Conservation (phyloP, 2,113 vertebrate species). For the Megalops atlanticus region DNA sequence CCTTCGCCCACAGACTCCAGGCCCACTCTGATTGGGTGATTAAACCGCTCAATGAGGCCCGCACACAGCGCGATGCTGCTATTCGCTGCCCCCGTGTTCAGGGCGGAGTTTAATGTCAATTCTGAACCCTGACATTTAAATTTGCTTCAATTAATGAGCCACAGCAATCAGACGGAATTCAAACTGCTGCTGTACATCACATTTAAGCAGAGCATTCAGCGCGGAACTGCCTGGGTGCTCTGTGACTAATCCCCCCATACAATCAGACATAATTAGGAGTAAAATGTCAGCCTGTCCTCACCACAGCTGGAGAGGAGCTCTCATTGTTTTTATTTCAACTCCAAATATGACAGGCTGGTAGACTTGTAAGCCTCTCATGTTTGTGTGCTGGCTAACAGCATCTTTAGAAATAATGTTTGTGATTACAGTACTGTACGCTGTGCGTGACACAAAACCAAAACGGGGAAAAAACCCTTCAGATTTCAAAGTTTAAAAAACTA, state of each 20-base stretch:
- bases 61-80: no score
- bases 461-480: no score
- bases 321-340: background rate
- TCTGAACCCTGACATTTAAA: no score
- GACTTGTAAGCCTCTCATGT: no score
- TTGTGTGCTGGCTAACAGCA: background rate
- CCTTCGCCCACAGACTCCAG: no score
- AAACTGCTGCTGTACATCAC: background rate
- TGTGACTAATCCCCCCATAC: background rate
- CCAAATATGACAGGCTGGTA: background rate
- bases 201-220: background rate
- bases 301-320: background rate
- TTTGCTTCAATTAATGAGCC: no score
- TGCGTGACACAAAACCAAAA: no score
- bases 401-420: background rate
- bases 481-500: no score
- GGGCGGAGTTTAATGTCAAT: no score
- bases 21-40: no score
- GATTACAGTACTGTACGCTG: background rate
- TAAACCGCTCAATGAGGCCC: no score
- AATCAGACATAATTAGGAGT: background rate
- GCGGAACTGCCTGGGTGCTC: background rate
- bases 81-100: no score
- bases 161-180: background rate
- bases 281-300: background rate